Conservation (phyloP, 2,113 vertebrate genomes). For the Petrocephalus microphthalmus region DNA sequence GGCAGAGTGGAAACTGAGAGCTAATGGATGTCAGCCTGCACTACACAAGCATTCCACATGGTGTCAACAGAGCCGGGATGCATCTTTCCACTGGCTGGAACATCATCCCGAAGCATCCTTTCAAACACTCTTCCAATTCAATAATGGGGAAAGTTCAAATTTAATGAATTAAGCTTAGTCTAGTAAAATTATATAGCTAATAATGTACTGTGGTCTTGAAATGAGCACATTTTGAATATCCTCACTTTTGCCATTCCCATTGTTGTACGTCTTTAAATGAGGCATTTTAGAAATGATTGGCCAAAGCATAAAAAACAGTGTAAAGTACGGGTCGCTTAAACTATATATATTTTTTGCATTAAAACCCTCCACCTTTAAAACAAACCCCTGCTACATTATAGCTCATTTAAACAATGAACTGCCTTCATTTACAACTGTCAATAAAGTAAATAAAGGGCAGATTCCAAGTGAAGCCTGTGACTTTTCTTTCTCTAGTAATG, state of each 20-base stretch:
- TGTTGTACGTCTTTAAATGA: neutral
- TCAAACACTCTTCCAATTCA: neutral
- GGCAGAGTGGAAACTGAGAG: neutral
- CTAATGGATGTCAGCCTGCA: neutral
- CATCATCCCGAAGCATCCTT: neutral
- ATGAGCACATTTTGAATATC: neutral
- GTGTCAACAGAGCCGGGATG: neutral
- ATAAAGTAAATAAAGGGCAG: neutral
- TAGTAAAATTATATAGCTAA: neutral
- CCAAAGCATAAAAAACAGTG: neutral
- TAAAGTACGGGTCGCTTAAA: neutral
- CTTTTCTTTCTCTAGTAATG: slow-evolving; percentile 10
- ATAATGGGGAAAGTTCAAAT: neutral
- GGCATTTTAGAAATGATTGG: neutral
- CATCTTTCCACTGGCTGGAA: neutral
- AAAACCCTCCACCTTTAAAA: neutral
- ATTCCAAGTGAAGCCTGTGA: slow-evolving; percentile 3
- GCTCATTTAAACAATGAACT: neutral
- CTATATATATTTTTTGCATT: neutral
- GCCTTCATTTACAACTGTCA: neutral
- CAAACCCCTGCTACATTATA: neutral
- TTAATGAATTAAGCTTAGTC: neutral
- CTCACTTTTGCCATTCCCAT: neutral
- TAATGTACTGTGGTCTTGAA: neutral
- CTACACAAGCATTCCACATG: neutral